Evolutionary conservation across 2,113 vertebrate species (phyloP).

Genomic region (Paratilapia polleni): DNA sequence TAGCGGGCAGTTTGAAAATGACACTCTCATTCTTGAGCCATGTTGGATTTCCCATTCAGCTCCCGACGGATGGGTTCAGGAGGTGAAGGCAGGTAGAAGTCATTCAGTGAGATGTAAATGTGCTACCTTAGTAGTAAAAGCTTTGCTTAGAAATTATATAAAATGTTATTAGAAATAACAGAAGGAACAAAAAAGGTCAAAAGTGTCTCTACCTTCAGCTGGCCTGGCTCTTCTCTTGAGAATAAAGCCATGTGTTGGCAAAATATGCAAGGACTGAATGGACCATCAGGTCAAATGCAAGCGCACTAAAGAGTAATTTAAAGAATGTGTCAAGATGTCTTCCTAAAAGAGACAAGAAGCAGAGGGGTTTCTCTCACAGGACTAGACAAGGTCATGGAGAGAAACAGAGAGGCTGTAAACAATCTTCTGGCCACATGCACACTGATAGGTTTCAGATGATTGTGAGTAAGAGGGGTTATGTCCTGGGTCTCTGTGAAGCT

Average conservation of each 20-base stretch:
- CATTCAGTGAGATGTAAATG: not conserved
- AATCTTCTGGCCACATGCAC: slow-evolving; percentile 37
- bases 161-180: not conserved
- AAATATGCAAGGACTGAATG: slow-evolving; percentile 17
- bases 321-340: slow-evolving; percentile 22
- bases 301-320: not conserved
- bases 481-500: slow-evolving; percentile 3
- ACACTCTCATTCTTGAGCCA: slow-evolving; percentile 57
- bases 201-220: not conserved
- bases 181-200: not conserved
- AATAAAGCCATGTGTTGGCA: slow-evolving; percentile 36
- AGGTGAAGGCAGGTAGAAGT: slow-evolving; percentile 8
- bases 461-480: slow-evolving; percentile 30
- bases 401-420: slow-evolving; percentile 56
- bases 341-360: slow-evolving; percentile 32
- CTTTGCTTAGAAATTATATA: not conserved
- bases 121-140: not conserved
- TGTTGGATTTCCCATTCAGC: slow-evolving; percentile 55
- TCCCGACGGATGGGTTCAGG: slow-evolving; percentile 18
- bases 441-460: slow-evolving; percentile 49
- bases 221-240: slow-evolving; percentile 20
- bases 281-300: slow-evolving; percentile 31
- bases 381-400: slow-evolving; percentile 42
- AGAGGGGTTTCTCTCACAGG: slow-evolving; percentile 24
- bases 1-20: slow-evolving; percentile 73